These are phyloP conservation scores for Collichthys lucidus DNA, from an alignment of 2,113 vertebrate species.

Conservation along the genomic window DNA sequence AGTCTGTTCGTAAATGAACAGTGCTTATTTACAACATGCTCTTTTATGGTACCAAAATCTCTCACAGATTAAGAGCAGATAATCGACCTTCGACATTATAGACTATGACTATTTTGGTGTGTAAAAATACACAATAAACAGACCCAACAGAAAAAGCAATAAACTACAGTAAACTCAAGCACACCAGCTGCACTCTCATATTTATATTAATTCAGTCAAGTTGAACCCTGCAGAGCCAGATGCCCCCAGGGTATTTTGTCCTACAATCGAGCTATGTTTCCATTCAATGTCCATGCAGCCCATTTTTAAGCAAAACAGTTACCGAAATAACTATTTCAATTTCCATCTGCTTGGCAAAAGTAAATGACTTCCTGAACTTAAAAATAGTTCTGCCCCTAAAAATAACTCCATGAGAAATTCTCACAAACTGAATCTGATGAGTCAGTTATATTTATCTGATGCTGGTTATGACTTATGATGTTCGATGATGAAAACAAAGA, in stretches of 20 bases:
- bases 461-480: not conserved
- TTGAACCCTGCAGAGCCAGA: constrained; percentile 13
- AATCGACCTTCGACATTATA: constrained; percentile 6
- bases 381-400: constrained; percentile 39
- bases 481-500: constrained; percentile 12
- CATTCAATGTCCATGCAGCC: not conserved
- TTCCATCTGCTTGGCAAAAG: constrained; percentile 51
- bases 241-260: not conserved
- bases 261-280: constrained; percentile 15
- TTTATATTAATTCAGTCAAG: constrained; percentile 26
- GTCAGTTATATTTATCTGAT: constrained; percentile 9
- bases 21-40: constrained; percentile 25
- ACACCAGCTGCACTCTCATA: constrained; percentile 25
- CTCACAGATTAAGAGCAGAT: constrained; percentile 34
- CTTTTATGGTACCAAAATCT: constrained; percentile 37
- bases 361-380: constrained; percentile 49
- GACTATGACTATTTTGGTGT: not conserved
- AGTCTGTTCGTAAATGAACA: constrained; percentile 29
- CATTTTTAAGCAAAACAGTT: constrained; percentile 18
- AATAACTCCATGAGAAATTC: constrained; percentile 74
- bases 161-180: constrained; percentile 8
- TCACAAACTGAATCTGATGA: constrained; percentile 12
- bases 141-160: constrained; percentile 12
- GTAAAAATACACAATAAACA: not conserved
- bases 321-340: constrained; percentile 39